Evolutionary conservation across 37 sponge, comb jelly and placozoan species (phyloP), one percentile per base, ranked within the genome.

Genomic region (Cliona cf. orientalis): DNA sequence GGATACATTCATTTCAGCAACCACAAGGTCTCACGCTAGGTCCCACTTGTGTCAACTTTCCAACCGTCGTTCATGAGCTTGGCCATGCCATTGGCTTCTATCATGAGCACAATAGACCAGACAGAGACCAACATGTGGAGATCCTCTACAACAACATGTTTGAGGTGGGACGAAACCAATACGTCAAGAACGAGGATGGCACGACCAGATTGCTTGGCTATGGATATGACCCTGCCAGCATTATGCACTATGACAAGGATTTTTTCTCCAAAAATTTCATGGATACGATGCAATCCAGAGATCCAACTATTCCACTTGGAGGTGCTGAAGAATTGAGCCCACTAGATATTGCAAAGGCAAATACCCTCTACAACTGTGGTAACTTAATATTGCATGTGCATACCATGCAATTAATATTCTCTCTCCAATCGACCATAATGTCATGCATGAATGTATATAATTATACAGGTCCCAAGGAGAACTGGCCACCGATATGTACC

Each of bases 191-290:
- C 4, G n/a, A 21, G 1, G 5, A 45, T 32, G 58, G 29, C 58
- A 23, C 69, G 22, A 69, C 86, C 17, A 43, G 84, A n/a, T 84
- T 86, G 5, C 37, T 87, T 6, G 88, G 88, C 28, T 65, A 85
- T 1, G 58, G 81, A 1, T 94, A 94, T 69, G 94, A 94, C 59
- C 86, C 81, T 78, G 89, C 85, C 71, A 89, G 91, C 38, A 84
- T 94, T 33, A 90, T 94, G 95, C 95, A 94, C 68, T 94, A 94
- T 59, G 14, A 22, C 39, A 41, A 45, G n/a, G 2, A 53, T 43
- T 23, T 61, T 82, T 6, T 81, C 81, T 81, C 25, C 71, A n/a
- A n/a, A n/a, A n/a, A n/a, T n/a, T n/a, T n/a, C n/a, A n/a, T n/a
- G n/a, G n/a, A n/a, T n/a, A n/a, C 91, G 0, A 61, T 94, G 5